A percentile compares a stretch with the other conserved stretches of the same genome.
Evolutionary conservation across 2,888 invertebrate genomes (phyloP).

Genomic region (Trachelus stipa): DNA sequence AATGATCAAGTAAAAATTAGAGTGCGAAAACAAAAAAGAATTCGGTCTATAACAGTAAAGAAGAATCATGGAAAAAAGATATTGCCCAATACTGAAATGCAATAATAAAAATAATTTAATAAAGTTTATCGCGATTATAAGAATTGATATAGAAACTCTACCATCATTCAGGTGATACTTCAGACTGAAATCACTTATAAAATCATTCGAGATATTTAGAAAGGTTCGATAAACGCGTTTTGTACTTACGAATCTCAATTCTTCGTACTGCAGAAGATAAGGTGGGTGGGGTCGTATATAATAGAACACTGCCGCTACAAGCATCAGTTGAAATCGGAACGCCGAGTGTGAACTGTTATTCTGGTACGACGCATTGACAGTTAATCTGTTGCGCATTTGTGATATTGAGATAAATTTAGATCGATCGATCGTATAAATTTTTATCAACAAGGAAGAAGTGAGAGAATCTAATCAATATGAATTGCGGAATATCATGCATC

Average conservation of each 20-base stretch:
- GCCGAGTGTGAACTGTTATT: not conserved
- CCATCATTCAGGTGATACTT: not conserved
- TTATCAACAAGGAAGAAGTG: not conserved
- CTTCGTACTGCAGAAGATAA: not conserved
- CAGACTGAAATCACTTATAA: not conserved
- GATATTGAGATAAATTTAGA: not conserved
- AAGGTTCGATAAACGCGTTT: not conserved
- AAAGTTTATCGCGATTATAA: not conserved
- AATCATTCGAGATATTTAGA: not conserved
- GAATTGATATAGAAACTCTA: not conserved
- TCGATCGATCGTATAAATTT: not conserved
- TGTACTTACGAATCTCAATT: not conserved
- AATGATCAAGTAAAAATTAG: not conserved
- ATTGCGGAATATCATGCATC: slow-evolving; percentile 79
- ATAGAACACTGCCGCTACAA: not conserved
- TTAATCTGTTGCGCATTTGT: not conserved
- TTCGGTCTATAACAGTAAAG: not conserved
- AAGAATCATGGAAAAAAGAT: not conserved
- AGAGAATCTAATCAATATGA: not conserved
- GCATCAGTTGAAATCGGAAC: slow-evolving; percentile 1
- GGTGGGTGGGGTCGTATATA: slow-evolving; percentile 1
- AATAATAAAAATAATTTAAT: not conserved
- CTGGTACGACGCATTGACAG: not conserved
- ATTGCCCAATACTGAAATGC: not conserved
- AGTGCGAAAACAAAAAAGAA: not conserved